Percentiles rank a stretch among this genome's conserved stretches.
Evolutionary conservation across 2,888 invertebrate genomes (phyloP).

Genomic region (Mylabris sibirica): DNA sequence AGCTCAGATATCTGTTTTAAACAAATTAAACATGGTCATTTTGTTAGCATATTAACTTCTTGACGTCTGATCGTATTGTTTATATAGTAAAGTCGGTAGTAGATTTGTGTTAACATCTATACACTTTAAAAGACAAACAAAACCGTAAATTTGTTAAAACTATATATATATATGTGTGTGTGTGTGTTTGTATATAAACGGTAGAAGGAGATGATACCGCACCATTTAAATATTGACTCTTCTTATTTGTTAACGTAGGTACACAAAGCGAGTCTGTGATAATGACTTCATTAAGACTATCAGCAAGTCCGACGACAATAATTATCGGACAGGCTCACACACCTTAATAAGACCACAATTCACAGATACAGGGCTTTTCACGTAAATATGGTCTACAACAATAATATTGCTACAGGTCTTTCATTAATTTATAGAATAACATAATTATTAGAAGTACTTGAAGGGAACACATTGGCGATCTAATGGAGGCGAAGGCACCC

Average conservation of each 20-base stretch:
- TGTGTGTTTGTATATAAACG: slow-evolving; percentile 30
- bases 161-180: no score
- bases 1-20: no score
- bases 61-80: slow-evolving; percentile 39
- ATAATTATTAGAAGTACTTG: no score
- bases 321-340: slow-evolving; percentile 14
- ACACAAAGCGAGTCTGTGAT: slow-evolving; percentile 41
- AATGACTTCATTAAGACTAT: slow-evolving; percentile 44
- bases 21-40: not conserved
- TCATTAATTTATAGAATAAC: no score
- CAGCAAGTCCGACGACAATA: slow-evolving; percentile 12
- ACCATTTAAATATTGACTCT: slow-evolving; percentile 51
- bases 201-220: slow-evolving; percentile 44
- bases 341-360: not conserved
- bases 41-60: slow-evolving; percentile 4
- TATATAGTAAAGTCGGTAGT: slow-evolving; percentile 52
- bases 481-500: no score
- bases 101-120: slow-evolving; percentile 47
- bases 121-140: slow-evolving; percentile 46
- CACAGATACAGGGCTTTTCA: no score
- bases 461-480: no score
- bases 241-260: slow-evolving; percentile 40
- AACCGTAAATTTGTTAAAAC: slow-evolving; percentile 33
- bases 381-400: no score
- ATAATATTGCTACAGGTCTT: no score